A percentile compares a stretch with the other conserved stretches of the same genome.
phyloP scores from a whole-genome alignment of 2,797 vertebrate genomes.

The Propithecus perrieri region DNA sequence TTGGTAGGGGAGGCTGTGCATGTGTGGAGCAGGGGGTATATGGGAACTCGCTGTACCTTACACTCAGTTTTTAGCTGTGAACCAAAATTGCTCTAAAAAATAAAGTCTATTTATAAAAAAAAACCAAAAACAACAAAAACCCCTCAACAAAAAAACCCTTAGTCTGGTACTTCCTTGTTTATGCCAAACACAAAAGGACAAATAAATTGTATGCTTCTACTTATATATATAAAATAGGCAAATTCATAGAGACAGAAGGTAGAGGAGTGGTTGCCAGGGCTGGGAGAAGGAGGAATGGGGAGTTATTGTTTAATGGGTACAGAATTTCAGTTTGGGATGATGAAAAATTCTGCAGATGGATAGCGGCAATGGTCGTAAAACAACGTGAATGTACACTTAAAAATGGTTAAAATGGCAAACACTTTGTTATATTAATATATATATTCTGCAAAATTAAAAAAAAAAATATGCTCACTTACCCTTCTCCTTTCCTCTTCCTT shows the following conservation, averaged over 20 bases:
- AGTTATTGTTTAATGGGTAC: background rate
- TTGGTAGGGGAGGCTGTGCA: background rate
- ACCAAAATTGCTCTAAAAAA: background rate
- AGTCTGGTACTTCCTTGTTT: background rate
- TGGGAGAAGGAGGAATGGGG: background rate
- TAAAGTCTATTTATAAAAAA: background rate
- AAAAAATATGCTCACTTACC: background rate
- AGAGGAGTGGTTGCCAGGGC: background rate
- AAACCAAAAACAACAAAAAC: background rate
- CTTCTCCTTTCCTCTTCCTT: background rate
- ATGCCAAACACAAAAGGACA: background rate
- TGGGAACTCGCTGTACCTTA: background rate
- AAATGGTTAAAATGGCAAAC: no score
- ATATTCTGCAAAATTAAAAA: no score
- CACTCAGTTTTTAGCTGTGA: background rate
- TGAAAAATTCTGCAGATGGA: no score
- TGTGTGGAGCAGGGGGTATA: background rate
- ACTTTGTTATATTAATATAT: no score
- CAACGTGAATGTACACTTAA: no score
- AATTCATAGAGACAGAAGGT: background rate
- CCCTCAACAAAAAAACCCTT: background rate
- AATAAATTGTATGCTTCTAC: background rate
- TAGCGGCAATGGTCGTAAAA: no score
- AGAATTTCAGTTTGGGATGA: no score
- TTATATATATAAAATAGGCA: background rate